These are phyloP conservation scores for Drosophila mimica DNA, from an alignment of 2,888 invertebrate genomes.

Conservation along the genomic window DNA sequence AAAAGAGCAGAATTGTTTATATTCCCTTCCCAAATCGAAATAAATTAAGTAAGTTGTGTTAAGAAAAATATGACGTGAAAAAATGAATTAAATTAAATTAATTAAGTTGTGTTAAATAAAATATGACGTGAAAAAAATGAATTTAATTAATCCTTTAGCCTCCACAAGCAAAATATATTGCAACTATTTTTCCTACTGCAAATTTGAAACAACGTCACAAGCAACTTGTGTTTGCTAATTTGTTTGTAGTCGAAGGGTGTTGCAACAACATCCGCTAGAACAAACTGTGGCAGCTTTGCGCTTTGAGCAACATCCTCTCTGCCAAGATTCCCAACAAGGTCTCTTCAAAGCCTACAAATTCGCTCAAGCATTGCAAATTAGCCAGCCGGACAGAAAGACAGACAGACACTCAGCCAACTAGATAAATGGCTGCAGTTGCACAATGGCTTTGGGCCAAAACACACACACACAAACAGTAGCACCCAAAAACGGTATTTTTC, in stretches of 20 bases:
- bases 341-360: slow-evolving; percentile 62
- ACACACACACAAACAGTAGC: slow-evolving; percentile 61
- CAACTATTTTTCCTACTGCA: background rate
- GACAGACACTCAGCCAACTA: slow-evolving; percentile 12
- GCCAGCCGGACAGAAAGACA: slow-evolving; percentile 16
- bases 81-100: background rate
- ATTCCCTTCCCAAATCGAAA: background rate
- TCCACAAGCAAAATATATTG: background rate
- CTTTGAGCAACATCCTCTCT: slow-evolving; percentile 62
- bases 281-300: slow-evolving; percentile 14
- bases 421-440: slow-evolving; percentile 36
- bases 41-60: background rate
- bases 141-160: background rate
- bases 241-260: slow-evolving; percentile 12
- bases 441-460: slow-evolving; percentile 39
- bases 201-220: background rate
- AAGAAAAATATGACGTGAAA: background rate
- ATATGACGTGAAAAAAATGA: background rate
- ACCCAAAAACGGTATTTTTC: slow-evolving; percentile 36
- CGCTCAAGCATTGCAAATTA: slow-evolving; percentile 75
- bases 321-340: slow-evolving; percentile 18
- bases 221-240: slow-evolving; percentile 18
- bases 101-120: background rate
- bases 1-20: no score
- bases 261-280: slow-evolving; percentile 58